Base-by-base conservation (phyloP, 2,797 vertebrate genomes). In the Babyrousa celebensis region DNA sequence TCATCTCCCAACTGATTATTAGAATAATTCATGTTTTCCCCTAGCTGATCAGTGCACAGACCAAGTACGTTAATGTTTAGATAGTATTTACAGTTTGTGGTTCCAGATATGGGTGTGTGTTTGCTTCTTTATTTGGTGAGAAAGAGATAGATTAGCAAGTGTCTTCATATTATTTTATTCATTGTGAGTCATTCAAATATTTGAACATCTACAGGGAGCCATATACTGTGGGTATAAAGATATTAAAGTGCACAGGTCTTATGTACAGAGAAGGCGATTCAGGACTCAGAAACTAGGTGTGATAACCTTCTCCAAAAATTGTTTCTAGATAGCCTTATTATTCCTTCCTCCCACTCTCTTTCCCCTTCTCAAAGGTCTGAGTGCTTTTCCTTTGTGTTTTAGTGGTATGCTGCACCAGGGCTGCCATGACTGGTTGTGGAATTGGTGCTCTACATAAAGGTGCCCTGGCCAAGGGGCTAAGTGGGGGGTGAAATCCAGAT, bases 111-210 rank as follows among this genome's bases (percentile, higher is more conserved):
- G 5, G 14, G 15, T 25, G 21, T 84, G 27, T 86, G 32, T 72
- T 89, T 83, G 62, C n/a, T 87, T 83, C 36, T 72, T 68, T 52
- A 56, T 48, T 89, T 95, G 72, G 27, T 65, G 70, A 68, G 54
- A 94, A 89, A 85, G 29, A 88, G 43, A 18, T 88, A 78, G 60
- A 60, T 72, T 70, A 84, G 12, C 27, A 92, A 67, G 14, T 84
- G 54, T 70, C 87, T 68, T 71, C 36, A 77, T 88, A 14, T 60
- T 77, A 63, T 96, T 94, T 80, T 96, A 79, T 65, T 95, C 9
- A 68, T 43, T 84, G 48, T 91, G 83, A 77, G 23, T 82, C 48
- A 63, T 40, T 85, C 63, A 88, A 18, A 18, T 23, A 83, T 90
- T 92, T 90, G 67, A 95, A 79, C 18, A 63, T 92, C 27, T 84